These are phyloP conservation scores for Drosophila nr. perissopoda DNA, from an alignment of 2,888 invertebrate genomes.

Conservation along the genomic window DNA sequence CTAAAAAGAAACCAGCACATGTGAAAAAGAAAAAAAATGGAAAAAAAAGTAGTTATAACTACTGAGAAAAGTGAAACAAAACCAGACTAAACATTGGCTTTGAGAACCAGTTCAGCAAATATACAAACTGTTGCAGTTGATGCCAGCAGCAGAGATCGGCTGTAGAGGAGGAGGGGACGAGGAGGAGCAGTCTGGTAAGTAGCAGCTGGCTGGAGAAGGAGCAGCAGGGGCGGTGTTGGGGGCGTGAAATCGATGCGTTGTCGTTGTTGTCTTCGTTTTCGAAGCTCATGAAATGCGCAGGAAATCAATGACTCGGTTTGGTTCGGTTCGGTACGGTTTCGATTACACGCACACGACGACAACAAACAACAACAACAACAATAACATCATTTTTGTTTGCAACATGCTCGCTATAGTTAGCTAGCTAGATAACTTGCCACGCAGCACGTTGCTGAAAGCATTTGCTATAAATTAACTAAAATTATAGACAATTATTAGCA, in stretches of 20 bases:
- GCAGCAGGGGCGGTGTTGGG: conserved; percentile 20
- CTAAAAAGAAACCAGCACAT: conserved; percentile 62
- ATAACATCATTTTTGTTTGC: conserved; percentile 54
- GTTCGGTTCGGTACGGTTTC: conserved; percentile 73
- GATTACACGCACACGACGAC: conserved; percentile 75
- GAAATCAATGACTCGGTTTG: conserved; percentile 83
- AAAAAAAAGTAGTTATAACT: conserved; percentile 58
- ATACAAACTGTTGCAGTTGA: conserved; percentile 57
- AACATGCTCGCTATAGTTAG: conserved; percentile 58
- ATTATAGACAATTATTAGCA: conserved; percentile 79
- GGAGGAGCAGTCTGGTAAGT: conserved; percentile 15
- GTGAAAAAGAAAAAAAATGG: conserved; percentile 37
- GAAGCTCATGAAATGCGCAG: conserved; percentile 80
- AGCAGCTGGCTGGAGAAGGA: conserved; percentile 1
- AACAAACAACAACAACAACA: conserved; percentile 19
- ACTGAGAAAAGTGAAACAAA: conserved; percentile 79
- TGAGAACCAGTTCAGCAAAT: conserved; percentile 79
- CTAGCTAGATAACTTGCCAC: conserved; percentile 26
- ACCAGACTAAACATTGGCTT: conserved; percentile 77
- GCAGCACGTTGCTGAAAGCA: conserved; percentile 78
- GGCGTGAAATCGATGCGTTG: conserved; percentile 78
- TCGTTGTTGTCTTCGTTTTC: conserved; percentile 50
- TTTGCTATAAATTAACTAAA: conserved; percentile 80
- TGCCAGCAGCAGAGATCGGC: conserved; percentile 15
- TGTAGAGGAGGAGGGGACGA: not conserved